Evolutionary conservation across 2,113 vertebrate species (phyloP).

Genomic region (Eulacestoma nigropectus): DNA sequence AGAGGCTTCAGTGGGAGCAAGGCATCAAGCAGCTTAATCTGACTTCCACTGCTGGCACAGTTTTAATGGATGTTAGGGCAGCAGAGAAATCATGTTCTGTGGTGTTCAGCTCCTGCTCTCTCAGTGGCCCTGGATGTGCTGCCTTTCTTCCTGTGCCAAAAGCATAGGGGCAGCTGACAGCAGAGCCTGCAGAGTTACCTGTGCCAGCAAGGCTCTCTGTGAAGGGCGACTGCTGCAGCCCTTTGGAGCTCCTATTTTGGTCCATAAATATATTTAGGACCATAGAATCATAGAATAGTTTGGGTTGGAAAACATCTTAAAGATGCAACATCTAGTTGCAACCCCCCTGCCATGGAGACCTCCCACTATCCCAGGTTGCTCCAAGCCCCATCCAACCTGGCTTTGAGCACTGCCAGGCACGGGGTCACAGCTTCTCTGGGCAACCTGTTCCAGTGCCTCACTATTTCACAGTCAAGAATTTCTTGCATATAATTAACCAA

Average conservation of each 20-base stretch:
- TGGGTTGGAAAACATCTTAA: not conserved
- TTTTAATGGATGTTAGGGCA: constrained; percentile 35
- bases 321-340: not conserved
- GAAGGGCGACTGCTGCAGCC: not conserved
- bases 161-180: not conserved
- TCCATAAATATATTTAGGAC: not conserved
- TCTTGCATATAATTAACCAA: not conserved
- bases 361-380: not conserved
- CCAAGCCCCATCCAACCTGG: not conserved
- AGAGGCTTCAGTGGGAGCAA: not conserved
- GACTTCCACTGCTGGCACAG: constrained; percentile 22
- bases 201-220: not conserved
- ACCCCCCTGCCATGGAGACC: not conserved
- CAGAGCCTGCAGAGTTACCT: not conserved
- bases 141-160: not conserved
- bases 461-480: not conserved
- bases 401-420: not conserved
- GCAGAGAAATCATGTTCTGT: constrained; percentile 6
- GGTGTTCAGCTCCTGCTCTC: not conserved
- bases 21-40: constrained; percentile 10
- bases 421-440: not conserved
- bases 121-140: not conserved
- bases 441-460: not conserved
- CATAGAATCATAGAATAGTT: not conserved
- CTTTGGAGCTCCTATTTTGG: not conserved